phyloP scores from a whole-genome alignment of 2,888 invertebrate species.

The Pterostichus niger region DNA sequence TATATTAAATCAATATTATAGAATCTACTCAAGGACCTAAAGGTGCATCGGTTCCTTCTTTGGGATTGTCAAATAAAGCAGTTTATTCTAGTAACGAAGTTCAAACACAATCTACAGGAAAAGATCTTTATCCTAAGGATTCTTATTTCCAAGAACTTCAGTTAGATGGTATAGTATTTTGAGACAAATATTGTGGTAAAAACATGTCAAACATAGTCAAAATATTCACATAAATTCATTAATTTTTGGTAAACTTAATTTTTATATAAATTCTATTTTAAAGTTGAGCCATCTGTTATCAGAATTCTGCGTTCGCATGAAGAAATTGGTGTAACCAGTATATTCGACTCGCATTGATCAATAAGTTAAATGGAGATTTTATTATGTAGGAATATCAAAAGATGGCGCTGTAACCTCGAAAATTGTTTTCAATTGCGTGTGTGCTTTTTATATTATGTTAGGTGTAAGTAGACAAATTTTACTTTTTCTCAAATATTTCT shows the following conservation, averaged over 20 bases:
- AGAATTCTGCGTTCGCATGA: background rate
- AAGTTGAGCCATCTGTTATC: background rate
- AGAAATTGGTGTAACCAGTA: background rate
- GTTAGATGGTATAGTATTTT: conserved; percentile 74
- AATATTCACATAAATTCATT: too few relatives aligned
- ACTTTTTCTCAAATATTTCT: conserved; percentile 67
- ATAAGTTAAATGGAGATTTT: background rate
- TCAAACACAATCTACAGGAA: conserved; percentile 71
- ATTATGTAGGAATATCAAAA: too few relatives aligned
- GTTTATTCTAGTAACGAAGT: conserved; percentile 82
- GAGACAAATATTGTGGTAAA: background rate
- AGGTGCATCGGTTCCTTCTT: conserved; percentile 94
- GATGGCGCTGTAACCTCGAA: conserved; percentile 64
- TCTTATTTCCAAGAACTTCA: conserved; percentile 80
- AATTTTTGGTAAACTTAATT: too few relatives aligned
- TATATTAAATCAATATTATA: conserved; percentile 69
- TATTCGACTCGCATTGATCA: background rate
- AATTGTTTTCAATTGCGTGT: too few relatives aligned
- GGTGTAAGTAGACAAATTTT: background rate
- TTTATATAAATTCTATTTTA: background rate
- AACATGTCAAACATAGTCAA: too few relatives aligned
- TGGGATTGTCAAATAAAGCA: conserved; percentile 97
- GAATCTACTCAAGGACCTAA: conserved; percentile 84
- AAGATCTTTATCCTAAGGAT: conserved; percentile 83
- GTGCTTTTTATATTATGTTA: too few relatives aligned